Conservation (phyloP, 1,140 invertebrate species). For the Centruroides sculpturatus region DNA sequence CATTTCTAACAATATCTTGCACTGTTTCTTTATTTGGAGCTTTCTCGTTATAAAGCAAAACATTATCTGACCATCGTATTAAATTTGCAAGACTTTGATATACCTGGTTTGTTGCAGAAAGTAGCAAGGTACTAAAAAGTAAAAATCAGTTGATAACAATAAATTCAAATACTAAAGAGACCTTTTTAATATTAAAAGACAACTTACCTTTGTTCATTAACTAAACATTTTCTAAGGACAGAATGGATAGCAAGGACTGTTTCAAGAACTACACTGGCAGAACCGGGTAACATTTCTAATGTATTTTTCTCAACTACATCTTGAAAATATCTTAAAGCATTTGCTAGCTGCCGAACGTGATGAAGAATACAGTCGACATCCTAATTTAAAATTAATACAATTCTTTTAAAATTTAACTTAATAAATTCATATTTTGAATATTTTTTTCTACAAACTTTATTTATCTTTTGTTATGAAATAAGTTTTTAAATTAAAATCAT, state of each 20-base stretch:
- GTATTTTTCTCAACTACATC: slow-evolving; percentile 83
- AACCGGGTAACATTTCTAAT: slow-evolving; percentile 78
- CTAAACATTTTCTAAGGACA: slow-evolving; percentile 45
- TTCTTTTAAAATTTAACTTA: background rate
- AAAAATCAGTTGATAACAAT: too few relatives aligned
- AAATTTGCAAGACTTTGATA: slow-evolving; percentile 72
- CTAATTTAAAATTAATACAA: slow-evolving; percentile 4
- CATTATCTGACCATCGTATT: slow-evolving; percentile 77
- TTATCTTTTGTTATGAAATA: too few relatives aligned
- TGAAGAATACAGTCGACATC: slow-evolving; percentile 11
- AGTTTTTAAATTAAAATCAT: too few relatives aligned
- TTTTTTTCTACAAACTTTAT: too few relatives aligned
- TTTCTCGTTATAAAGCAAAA: slow-evolving; percentile 55
- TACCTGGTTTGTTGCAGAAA: slow-evolving; percentile 67
- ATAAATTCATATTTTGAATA: too few relatives aligned
- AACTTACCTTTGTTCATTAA: slow-evolving; percentile 51
- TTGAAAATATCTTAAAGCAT: slow-evolving; percentile 68
- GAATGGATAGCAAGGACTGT: slow-evolving; percentile 76
- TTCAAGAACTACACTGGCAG: slow-evolving; percentile 80
- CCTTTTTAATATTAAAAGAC: background rate
- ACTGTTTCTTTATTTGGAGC: slow-evolving; percentile 47
- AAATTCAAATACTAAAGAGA: slow-evolving; percentile 10
- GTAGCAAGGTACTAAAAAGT: slow-evolving; percentile 39
- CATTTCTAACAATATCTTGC: slow-evolving; percentile 53
- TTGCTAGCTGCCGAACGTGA: slow-evolving; percentile 20